These are phyloP conservation scores for Tiaroga cobitis DNA, from an alignment of 2,797 vertebrate genomes.

Conservation along the genomic window DNA sequence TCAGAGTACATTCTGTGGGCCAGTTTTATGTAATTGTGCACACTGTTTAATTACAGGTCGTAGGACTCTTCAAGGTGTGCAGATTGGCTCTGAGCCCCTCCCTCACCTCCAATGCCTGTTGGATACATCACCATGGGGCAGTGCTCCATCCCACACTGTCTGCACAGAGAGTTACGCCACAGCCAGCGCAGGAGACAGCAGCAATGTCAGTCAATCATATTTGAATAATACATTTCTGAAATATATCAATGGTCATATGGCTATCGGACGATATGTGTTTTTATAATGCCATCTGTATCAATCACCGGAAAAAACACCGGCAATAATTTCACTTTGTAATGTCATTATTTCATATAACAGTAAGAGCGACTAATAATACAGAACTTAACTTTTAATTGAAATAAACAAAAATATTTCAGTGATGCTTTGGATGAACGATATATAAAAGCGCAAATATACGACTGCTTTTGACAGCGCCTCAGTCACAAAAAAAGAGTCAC, in stretches of 20 bases:
- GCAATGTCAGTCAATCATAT: slow-evolving; percentile 51
- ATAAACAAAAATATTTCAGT: no score
- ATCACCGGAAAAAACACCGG: no score
- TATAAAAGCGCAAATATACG: no score
- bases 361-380: no score
- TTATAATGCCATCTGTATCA: background rate
- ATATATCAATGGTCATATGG: background rate
- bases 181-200: slow-evolving; percentile 25
- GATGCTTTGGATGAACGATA: no score
- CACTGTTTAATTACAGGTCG: slow-evolving; percentile 40
- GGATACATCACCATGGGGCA: slow-evolving; percentile 51
- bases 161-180: slow-evolving; percentile 49
- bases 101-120: slow-evolving; percentile 42
- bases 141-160: slow-evolving; percentile 24
- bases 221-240: background rate
- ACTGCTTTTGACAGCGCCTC: no score
- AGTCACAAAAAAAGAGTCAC: no score
- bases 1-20: background rate
- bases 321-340: no score
- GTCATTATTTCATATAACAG: no score
- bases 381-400: no score
- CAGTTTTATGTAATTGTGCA: background rate
- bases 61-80: background rate
- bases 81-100: background rate
- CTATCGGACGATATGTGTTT: background rate